A percentile compares a stretch with the other conserved stretches of the same genome.
These are phyloP conservation scores for Liparis tanakae DNA, from an alignment of 2,797 vertebrate genomes.

Conservation along the genomic window DNA sequence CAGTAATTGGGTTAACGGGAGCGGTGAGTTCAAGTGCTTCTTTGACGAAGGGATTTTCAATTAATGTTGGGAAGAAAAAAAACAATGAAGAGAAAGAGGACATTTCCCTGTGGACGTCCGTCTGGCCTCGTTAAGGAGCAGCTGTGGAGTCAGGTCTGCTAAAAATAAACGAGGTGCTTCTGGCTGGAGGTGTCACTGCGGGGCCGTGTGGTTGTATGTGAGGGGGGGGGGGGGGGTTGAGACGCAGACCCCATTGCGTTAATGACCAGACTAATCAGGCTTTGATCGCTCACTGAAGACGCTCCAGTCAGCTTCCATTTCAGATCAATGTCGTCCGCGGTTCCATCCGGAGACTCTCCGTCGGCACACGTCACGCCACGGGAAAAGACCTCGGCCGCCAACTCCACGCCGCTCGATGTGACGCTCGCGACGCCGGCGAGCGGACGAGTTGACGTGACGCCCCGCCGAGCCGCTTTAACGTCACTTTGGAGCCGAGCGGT, in stretches of 20 bases:
- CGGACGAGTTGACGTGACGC: neutral
- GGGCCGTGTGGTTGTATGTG: constrained; percentile 21
- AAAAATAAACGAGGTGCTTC: constrained; percentile 47
- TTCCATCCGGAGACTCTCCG: too few relatives aligned
- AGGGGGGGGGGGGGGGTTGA: too few relatives aligned
- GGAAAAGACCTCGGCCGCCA: constrained; percentile 21
- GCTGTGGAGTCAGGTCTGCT: constrained; percentile 34
- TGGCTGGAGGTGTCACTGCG: neutral
- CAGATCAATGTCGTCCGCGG: too few relatives aligned
- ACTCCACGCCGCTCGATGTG: neutral
- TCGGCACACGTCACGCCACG: too few relatives aligned
- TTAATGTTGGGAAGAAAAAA: constrained; percentile 9
- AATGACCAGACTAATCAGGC: constrained; percentile 35
- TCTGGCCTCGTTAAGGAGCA: constrained; percentile 22
- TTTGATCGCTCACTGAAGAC: constrained; percentile 29
- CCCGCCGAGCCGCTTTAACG: neutral
- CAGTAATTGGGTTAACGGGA: neutral
- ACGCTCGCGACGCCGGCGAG: neutral
- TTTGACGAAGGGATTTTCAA: constrained; percentile 8
- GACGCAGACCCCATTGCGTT: too few relatives aligned
- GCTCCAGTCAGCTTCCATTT: too few relatives aligned
- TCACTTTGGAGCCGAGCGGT: neutral
- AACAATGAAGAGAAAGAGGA: constrained; percentile 9
- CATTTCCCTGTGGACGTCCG: constrained; percentile 21
- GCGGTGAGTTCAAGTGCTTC: constrained; percentile 17